Evolutionary conservation across 2,797 vertebrate genomes (phyloP).

Genomic region (Sphenodon punctatus): DNA sequence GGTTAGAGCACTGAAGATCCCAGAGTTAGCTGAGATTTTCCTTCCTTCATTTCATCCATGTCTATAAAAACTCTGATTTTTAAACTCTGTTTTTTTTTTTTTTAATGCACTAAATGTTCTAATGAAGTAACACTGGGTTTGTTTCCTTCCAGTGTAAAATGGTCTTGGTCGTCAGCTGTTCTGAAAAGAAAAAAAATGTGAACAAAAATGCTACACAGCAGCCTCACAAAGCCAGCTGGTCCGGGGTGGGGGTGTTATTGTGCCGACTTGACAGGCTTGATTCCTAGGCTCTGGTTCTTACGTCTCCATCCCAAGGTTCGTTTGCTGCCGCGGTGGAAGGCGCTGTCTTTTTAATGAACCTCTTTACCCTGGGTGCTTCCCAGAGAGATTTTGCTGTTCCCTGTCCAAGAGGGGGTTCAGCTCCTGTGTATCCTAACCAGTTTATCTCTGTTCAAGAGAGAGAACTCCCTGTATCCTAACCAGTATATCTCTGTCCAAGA

Average conservation of each 20-base stretch:
- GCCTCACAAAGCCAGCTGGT: not conserved
- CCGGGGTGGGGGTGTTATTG: not conserved
- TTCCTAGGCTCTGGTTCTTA: rapidly evolving
- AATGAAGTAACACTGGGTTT: not conserved
- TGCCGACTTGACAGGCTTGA: not conserved
- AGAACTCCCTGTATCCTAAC: too few species aligned
- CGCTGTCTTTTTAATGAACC: not conserved
- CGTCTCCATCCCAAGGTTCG: not conserved
- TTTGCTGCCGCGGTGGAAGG: not conserved
- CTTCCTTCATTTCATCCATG: not conserved
- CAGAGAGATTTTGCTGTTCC: too few species aligned
- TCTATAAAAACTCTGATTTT: not conserved
- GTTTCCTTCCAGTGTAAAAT: not conserved
- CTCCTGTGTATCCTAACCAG: too few species aligned
- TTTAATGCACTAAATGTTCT: not conserved
- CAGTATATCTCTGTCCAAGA: too few species aligned
- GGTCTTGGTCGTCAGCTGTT: not conserved
- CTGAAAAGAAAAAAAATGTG: not conserved
- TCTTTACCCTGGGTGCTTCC: too few species aligned
- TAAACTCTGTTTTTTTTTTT: not conserved
- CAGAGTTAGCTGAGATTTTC: not conserved
- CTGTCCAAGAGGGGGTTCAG: too few species aligned
- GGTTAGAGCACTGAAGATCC: not conserved
- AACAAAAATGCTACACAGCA: not conserved
- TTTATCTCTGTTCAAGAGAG: too few species aligned